Percentiles rank a stretch among this genome's conserved stretches.
These are phyloP conservation scores for Nasonia longicornis DNA, from an alignment of 1,140 invertebrate species.

Conservation along the genomic window DNA sequence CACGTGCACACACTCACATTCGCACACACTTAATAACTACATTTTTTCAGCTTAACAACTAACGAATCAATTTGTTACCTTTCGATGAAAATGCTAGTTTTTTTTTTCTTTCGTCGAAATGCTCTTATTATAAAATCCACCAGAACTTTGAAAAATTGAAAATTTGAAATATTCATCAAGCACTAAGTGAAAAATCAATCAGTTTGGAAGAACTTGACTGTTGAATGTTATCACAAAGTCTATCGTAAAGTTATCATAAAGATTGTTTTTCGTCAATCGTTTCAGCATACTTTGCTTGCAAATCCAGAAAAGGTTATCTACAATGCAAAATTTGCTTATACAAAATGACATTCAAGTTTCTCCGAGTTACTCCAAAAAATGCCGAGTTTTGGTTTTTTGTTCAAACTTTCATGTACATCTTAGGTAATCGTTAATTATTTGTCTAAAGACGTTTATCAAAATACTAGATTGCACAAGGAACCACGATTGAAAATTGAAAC, in stretches of 20 bases:
- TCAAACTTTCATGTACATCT: constrained; percentile 21
- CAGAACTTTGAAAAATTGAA: constrained; percentile 20
- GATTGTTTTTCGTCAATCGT: constrained; percentile 3
- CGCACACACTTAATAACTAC: constrained; percentile 28
- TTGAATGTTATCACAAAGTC: constrained; percentile 35
- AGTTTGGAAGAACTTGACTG: constrained; percentile 37
- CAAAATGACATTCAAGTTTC: constrained; percentile 23
- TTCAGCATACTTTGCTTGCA: constrained; percentile 11
- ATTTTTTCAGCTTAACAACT: constrained; percentile 18
- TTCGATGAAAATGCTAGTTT: constrained; percentile 18
- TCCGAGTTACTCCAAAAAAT: constrained; percentile 12
- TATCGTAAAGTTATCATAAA: constrained; percentile 21
- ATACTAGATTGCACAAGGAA: constrained; percentile 36
- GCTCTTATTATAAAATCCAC: constrained; percentile 16
- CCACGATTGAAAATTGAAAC: constrained; percentile 30
- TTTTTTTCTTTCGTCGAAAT: not conserved
- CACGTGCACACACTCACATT: constrained; percentile 1
- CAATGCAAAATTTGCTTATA: constrained; percentile 13
- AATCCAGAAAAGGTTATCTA: not conserved
- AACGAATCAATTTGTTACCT: constrained; percentile 7
- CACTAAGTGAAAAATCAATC: constrained; percentile 17
- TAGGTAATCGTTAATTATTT: constrained; percentile 10
- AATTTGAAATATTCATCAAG: constrained; percentile 16
- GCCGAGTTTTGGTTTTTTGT: not conserved
- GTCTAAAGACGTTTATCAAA: constrained; percentile 34